Base-by-base conservation (phyloP, 2,888 invertebrate species). In the Acleris laterana region DNA sequence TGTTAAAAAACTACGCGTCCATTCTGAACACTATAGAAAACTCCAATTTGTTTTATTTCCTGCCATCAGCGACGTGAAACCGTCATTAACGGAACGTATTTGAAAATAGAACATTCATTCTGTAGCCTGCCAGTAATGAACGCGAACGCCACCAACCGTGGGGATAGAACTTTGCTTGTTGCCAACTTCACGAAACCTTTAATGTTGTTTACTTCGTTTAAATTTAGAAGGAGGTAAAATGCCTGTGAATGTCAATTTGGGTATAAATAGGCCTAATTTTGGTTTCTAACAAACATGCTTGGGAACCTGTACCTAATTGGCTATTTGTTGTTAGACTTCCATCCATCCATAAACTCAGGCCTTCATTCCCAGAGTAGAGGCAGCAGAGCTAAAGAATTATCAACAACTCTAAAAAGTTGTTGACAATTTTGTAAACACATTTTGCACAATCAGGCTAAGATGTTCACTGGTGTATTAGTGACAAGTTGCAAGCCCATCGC, bases 31-130 rank as follows among this genome's bases (percentile, higher is more conserved):
- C 53, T 38, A 50, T 65, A 55, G 55, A 60, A 65, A 64, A 55
- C 42, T 60, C 49, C 64, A 49, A 60, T 60, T 55, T 50, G 48
- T 60, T 65, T 65, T 28, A 60, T 60, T 49, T 32, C 32, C 32
- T 9, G 32, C 32, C 32, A 32, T 32, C 32, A 32, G 32, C 7
- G 32, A 32, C 22, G 32, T 20, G 19, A 57, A 44, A 50, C 55
- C 25, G 49, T 60, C 65, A 60, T 65, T 60, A 60, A 32, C 55
- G 42, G 51, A 57, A 50, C 32, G 25, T 42, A 5, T 60, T 65
- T 44, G 60, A 42, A 65, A 53, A 60, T 22, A 44, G 59, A 64
- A 60, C 55, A 55, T 60, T 60, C 42, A 32, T 22, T 58, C n/a
- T 42, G 53, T 51, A n/a, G 49, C 50, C 25, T 44, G 57, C 57